Percentiles rank a stretch among this genome's conserved stretches.
Conservation (phyloP, 2,113 vertebrate genomes). For the Toxostoma redivivum region DNA sequence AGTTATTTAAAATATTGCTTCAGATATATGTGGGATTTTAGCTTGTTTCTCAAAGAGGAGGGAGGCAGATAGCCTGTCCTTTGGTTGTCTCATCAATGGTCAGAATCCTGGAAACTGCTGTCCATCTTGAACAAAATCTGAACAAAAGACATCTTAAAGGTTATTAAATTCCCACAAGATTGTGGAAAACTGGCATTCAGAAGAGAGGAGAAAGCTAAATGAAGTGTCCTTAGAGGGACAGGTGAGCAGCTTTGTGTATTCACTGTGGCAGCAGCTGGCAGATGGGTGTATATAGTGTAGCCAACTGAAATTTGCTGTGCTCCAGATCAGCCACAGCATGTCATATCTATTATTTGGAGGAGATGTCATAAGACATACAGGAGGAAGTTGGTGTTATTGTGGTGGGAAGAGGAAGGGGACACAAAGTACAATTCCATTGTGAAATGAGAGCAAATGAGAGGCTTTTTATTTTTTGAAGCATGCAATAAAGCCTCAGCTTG, state of each 20-base stretch:
- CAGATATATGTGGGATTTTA: neutral
- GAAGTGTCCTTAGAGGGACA: neutral
- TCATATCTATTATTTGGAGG: neutral
- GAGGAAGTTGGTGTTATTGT: constrained; percentile 33
- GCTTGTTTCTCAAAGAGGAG: neutral
- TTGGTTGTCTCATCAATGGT: neutral
- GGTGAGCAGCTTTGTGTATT: accelerated
- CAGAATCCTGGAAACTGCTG: neutral
- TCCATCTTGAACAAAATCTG: neutral
- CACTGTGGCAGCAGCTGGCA: neutral
- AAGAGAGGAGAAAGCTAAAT: neutral
- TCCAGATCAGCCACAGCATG: neutral
- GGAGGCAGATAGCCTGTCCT: neutral
- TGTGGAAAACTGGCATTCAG: neutral
- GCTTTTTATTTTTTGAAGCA: neutral
- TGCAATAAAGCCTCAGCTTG: neutral
- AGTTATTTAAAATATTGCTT: neutral
- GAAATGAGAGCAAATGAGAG: neutral
- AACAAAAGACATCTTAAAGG: neutral
- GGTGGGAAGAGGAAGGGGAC: neutral
- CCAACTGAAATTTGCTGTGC: neutral
- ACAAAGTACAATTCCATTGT: neutral
- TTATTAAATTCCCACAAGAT: neutral
- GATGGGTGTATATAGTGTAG: accelerated
- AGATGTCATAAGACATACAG: constrained; percentile 25